Evolutionary conservation across 2,113 vertebrate genomes (phyloP), one percentile per base, ranked within the genome.

Genomic region (Protomyctophum bolini): DNA sequence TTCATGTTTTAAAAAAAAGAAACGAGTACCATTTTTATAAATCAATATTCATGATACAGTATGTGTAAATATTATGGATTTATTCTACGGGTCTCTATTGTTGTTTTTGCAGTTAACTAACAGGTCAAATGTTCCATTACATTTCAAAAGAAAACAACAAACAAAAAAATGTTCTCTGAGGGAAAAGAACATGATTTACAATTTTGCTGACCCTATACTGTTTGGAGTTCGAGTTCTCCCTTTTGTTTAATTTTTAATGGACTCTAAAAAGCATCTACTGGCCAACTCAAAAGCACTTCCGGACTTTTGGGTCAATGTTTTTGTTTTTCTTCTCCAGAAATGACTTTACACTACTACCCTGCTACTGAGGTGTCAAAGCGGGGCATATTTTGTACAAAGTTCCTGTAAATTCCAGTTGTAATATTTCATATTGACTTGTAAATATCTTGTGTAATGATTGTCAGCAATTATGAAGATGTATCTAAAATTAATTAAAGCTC

Each of bases 361-460:
- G 93, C 93, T 93, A 95, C 95, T 95, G 95, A 97, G 95, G 95
- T 95, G 95, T 96, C 95, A 94, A 89, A 86, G 93, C 93, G 93
- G 95, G 94, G 93, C 90, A 83, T 91, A 91, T 93, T 95, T 94
- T 95, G 95, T 93, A 93, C 77, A 93, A 96, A 97, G 93, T 92
- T 94, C 91, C 91, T 96, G 90, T 94, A 93, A 93, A 97, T 93
- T 91, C 87, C 94, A 94, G 94, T 94, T 91, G 89, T 95, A 95
- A 94, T 92, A 93, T 97, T 95, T 95, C 93, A 95, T 94, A 95
- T 95, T 93, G 94, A 95, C 89, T 89, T 98, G 96, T 95, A 97
- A 97, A 97, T 94, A 92, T 93, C 91, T 93, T 98, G 95, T 98
- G 97, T 94, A 97, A 93, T 97, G 95, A 97, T 95, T 98, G 95